Evolutionary conservation across 1,140 invertebrate genomes (phyloP).

Genomic region (Leptopilina boulardi): DNA sequence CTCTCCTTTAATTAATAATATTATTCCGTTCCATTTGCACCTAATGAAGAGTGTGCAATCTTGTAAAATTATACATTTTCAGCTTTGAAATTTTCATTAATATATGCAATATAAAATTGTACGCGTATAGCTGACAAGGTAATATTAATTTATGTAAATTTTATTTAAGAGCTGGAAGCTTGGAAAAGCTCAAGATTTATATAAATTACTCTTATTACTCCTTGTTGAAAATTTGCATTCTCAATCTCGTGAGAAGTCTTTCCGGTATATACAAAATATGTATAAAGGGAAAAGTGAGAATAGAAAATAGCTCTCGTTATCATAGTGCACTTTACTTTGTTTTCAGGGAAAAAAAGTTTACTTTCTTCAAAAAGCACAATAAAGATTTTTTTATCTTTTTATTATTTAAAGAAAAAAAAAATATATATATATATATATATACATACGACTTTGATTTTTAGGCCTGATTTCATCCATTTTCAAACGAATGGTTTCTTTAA

Average conservation of each 20-base stretch:
- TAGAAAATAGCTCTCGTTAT: neutral
- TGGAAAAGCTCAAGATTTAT: neutral
- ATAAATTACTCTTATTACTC: neutral
- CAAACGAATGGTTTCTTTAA: no score
- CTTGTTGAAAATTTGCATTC: neutral
- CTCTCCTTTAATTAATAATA: no score
- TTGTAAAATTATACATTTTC: no score
- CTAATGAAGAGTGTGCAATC: no score
- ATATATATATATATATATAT: no score
- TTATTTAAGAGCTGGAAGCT: neutral
- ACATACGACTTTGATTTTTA: no score
- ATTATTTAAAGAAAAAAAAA: no score
- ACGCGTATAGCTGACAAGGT: neutral
- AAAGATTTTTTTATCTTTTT: no score
- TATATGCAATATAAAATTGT: no score
- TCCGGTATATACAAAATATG: neutral
- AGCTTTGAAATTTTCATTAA: neutral
- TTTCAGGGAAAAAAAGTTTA: neutral
- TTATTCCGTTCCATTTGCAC: no score
- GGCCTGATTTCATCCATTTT: no score
- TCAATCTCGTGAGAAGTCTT: neutral
- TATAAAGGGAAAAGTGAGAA: neutral
- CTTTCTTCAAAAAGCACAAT: no score
- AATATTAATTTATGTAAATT: neutral
- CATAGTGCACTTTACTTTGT: neutral